A percentile compares a stretch with the other conserved stretches of the same genome.
phyloP scores from a whole-genome alignment of 1,140 invertebrate species.

The Drepana arcuata region DNA sequence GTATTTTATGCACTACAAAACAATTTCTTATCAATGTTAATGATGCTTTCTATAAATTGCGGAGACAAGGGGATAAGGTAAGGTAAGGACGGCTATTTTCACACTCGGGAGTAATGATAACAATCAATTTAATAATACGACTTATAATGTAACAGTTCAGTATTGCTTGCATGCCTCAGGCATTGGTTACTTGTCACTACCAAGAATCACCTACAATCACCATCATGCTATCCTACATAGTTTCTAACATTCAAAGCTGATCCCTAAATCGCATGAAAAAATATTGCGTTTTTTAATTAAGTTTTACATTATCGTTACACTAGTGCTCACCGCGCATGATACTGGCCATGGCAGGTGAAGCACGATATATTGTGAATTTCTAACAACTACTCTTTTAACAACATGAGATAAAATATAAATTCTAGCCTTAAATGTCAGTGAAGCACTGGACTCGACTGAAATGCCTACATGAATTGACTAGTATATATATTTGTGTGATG shows the following conservation, averaged over 20 bases:
- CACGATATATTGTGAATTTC: conserved; percentile 5
- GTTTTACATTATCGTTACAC: conserved; percentile 13
- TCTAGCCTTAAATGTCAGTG: conserved; percentile 10
- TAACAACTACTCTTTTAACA: conserved; percentile 15
- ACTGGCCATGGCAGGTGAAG: conserved; percentile 17
- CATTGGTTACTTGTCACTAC: conserved; percentile 17
- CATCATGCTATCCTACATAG: conserved; percentile 5
- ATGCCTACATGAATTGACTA: conserved; percentile 24
- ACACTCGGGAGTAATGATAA: too few species aligned
- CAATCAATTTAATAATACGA: too few species aligned
- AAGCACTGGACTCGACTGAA: conserved; percentile 11
- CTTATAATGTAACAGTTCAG: too few species aligned
- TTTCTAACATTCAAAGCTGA: conserved; percentile 56
- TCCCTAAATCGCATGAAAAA: conserved; percentile 42
- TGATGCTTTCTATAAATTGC: too few species aligned
- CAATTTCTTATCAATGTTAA: too few species aligned
- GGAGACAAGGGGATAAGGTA: too few species aligned
- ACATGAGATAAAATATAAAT: conserved; percentile 17
- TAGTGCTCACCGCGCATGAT: conserved; percentile 11
- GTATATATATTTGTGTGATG: conserved; percentile 9
- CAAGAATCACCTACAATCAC: conserved; percentile 16
- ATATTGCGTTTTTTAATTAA: conserved; percentile 39
- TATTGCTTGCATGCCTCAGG: conserved; percentile 22
- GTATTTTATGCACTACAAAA: too few species aligned
- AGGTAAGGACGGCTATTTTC: too few species aligned